phyloP scores from a whole-genome alignment of 64 coral and sea anemone genomes.

The Pocillopora verrucosa region DNA sequence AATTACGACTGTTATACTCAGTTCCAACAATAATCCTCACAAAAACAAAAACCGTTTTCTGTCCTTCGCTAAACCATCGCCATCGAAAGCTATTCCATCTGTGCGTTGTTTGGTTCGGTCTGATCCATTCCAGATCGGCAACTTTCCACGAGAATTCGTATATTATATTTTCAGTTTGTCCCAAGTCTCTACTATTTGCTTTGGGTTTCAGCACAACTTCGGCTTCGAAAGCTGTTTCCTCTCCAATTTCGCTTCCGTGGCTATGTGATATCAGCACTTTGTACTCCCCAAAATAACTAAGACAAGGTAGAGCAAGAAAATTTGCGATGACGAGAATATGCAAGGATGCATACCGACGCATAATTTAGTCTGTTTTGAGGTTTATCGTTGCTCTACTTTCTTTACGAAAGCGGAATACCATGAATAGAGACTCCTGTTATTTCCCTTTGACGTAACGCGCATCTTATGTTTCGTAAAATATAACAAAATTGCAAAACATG shows the following conservation, averaged over 20 bases:
- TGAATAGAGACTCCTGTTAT: no score
- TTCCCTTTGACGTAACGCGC: no score
- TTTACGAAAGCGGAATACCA: no score
- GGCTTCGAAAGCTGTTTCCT: conserved; percentile 4
- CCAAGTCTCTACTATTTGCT: neutral
- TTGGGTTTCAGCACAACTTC: conserved; percentile 1
- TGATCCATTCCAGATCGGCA: neutral
- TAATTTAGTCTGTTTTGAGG: neutral
- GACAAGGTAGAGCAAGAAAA: neutral
- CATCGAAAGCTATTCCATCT: neutral
- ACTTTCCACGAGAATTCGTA: conserved; percentile 26
- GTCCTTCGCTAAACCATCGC: neutral
- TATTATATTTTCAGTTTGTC: neutral
- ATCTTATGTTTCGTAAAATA: no score
- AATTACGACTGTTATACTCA: neutral
- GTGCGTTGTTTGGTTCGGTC: neutral
- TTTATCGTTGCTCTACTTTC: no score
- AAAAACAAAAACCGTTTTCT: conserved; percentile 6
- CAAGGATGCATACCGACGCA: neutral
- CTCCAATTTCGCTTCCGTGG: neutral
- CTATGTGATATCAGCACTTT: conserved; percentile 7
- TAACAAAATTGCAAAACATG: no score
- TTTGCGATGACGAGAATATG: neutral
- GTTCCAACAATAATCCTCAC: neutral
- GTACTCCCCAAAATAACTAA: neutral